Evolutionary conservation across 2,888 invertebrate species (phyloP).

Genomic region (Leptogaster cylindrica): DNA sequence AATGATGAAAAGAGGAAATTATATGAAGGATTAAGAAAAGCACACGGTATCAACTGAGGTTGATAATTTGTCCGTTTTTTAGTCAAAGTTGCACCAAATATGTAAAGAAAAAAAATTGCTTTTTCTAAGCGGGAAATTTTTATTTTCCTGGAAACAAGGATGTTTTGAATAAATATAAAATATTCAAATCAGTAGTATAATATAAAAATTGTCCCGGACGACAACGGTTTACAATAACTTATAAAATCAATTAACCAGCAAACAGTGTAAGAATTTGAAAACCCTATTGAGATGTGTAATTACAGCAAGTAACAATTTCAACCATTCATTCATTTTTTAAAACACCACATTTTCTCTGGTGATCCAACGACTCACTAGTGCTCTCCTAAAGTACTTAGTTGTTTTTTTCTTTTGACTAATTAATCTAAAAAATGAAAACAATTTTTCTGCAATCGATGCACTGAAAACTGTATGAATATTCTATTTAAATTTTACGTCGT

Average conservation of each 20-base stretch:
- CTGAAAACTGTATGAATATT: neutral
- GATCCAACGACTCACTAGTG: neutral
- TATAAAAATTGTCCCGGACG: too few relatives aligned
- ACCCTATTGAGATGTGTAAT: too few relatives aligned
- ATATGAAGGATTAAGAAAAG: slow-evolving; percentile 69
- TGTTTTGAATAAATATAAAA: too few relatives aligned
- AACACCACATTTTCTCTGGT: neutral
- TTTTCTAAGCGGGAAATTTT: neutral
- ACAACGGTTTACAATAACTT: too few relatives aligned
- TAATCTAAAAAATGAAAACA: slow-evolving; percentile 28
- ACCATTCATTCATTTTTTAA: neutral
- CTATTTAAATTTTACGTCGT: slow-evolving; percentile 42
- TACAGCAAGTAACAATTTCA: too few relatives aligned
- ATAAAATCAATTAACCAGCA: too few relatives aligned
- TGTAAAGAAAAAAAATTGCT: neutral
- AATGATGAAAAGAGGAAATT: slow-evolving; percentile 67
- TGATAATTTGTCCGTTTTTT: slow-evolving; percentile 6
- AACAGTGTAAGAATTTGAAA: too few relatives aligned
- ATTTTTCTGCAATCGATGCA: slow-evolving; percentile 13
- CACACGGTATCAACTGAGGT: slow-evolving; percentile 67
- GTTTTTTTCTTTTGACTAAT: neutral
- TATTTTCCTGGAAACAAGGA: too few relatives aligned
- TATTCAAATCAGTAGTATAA: too few relatives aligned
- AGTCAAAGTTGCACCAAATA: neutral
- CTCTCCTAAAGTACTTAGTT: too few relatives aligned